A percentile compares a stretch with the other conserved stretches of the same genome.
These are phyloP conservation scores for Cephonodes hylas DNA, from an alignment of 2,888 invertebrate species.

Conservation along the genomic window DNA sequence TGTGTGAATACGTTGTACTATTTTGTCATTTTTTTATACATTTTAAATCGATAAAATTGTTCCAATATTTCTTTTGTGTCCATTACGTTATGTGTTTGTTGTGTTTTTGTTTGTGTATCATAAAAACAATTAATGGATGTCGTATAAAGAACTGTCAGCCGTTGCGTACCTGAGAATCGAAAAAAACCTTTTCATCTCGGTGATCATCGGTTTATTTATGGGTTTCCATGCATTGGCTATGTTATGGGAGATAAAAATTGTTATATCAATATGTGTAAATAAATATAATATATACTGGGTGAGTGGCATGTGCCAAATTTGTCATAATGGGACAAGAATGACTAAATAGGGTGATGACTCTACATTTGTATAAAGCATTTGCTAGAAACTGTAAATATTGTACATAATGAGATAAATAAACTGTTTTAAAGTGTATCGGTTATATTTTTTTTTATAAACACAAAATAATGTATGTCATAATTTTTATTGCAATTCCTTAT, in stretches of 20 bases:
- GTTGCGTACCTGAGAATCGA: constrained; percentile 5
- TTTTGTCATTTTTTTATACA: constrained; percentile 6
- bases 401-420: constrained; percentile 8
- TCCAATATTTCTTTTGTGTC: constrained; percentile 10
- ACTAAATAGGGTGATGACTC: constrained; percentile 8
- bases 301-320: constrained; percentile 11
- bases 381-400: constrained; percentile 11
- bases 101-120: constrained; percentile 10
- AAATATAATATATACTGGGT: constrained; percentile 9
- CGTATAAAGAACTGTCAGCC: constrained; percentile 10
- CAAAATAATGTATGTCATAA: neutral
- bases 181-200: constrained; percentile 19
- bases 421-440: constrained; percentile 9
- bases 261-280: constrained; percentile 9
- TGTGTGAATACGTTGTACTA: constrained; percentile 3
- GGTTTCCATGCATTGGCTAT: constrained; percentile 12
- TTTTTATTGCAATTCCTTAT: neutral
- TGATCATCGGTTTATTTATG: constrained; percentile 45
- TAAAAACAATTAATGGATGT: constrained; percentile 10
- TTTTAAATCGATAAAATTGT: constrained; percentile 2
- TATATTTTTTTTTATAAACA: constrained; percentile 7
- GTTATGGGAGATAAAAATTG: constrained; percentile 9
- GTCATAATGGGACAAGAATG: constrained; percentile 10
- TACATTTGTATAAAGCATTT: constrained; percentile 11
- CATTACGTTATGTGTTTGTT: constrained; percentile 11